phyloP scores from a whole-genome alignment of 2,888 invertebrate species.

The Helleia helle region DNA sequence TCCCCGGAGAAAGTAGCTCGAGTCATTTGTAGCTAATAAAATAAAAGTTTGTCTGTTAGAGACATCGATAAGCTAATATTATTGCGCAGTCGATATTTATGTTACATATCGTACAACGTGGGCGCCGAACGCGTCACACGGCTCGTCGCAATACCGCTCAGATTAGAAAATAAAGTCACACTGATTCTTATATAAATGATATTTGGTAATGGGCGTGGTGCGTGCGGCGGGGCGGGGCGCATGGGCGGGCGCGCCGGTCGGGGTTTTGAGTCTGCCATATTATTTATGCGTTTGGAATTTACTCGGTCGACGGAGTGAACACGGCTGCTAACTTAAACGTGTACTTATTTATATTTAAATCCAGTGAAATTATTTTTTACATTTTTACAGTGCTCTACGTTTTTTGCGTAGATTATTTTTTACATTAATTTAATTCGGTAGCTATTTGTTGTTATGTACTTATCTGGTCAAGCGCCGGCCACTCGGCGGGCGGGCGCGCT shows the following conservation, averaged over 20 bases:
- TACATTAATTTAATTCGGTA: slow-evolving; percentile 8
- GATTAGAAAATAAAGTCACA: neutral
- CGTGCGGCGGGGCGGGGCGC: too few species aligned
- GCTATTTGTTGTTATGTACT: slow-evolving; percentile 6
- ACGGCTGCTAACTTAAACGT: slow-evolving; percentile 27
- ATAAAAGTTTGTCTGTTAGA: too few species aligned
- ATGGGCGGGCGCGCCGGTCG: neutral
- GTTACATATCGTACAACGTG: too few species aligned
- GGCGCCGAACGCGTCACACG: too few species aligned
- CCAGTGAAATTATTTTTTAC: slow-evolving; percentile 28
- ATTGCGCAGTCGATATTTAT: too few species aligned
- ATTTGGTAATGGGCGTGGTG: too few species aligned
- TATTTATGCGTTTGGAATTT: too few species aligned
- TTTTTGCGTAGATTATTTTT: slow-evolving; percentile 19
- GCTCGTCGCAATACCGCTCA: neutral
- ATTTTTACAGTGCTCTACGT: slow-evolving; percentile 17
- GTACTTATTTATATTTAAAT: slow-evolving; percentile 26
- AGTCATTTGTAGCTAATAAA: too few species aligned
- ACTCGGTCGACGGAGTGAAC: too few species aligned
- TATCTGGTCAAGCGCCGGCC: neutral
- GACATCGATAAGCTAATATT: too few species aligned
- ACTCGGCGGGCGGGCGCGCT: neutral
- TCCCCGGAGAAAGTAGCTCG: too few species aligned
- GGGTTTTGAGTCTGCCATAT: slow-evolving; percentile 12
- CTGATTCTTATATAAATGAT: too few species aligned